These are phyloP conservation scores for Malthinus seriepunctatus DNA, from an alignment of 2,888 invertebrate genomes.

Conservation along the genomic window DNA sequence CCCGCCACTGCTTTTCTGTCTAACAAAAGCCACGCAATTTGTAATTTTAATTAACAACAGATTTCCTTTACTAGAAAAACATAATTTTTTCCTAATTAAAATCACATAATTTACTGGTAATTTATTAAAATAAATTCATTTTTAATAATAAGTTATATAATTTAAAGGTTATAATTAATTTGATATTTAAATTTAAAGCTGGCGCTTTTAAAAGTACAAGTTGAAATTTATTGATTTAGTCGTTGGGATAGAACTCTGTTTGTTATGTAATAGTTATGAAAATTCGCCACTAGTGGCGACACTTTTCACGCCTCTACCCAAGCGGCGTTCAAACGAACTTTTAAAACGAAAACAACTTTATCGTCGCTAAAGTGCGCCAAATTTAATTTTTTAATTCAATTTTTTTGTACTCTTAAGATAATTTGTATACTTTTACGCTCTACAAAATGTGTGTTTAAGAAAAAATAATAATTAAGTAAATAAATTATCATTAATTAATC, in stretches of 20 bases:
- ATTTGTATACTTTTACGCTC: conserved; percentile 1
- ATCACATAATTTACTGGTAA: neutral
- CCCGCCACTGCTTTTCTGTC: too few relatives aligned
- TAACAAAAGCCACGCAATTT: too few relatives aligned
- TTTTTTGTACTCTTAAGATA: neutral
- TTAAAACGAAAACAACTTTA: conserved; percentile 1
- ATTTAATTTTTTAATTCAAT: conserved; percentile 4
- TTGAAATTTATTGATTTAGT: conserved; percentile 16
- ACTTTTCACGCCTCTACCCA: conserved; percentile 27
- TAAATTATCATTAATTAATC: conserved; percentile 2
- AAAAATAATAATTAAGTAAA: neutral
- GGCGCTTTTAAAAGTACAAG: conserved; percentile 1
- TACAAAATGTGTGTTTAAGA: conserved; percentile 3
- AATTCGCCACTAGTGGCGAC: conserved; percentile 35
- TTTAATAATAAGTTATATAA: neutral
- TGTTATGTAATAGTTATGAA: conserved; percentile 28
- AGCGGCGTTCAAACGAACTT: conserved; percentile 33
- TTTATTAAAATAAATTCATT: too few relatives aligned
- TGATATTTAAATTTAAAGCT: conserved; percentile 16
- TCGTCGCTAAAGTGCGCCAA: conserved; percentile 6
- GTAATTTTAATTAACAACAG: too few relatives aligned
- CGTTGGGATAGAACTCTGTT: conserved; percentile 14
- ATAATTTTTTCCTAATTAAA: neutral
- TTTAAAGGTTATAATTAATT: neutral
- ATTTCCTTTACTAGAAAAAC: neutral